Base-by-base conservation (phyloP, 37 sponge, comb jelly and placozoan genomes). In the Oscarella lobularis region DNA sequence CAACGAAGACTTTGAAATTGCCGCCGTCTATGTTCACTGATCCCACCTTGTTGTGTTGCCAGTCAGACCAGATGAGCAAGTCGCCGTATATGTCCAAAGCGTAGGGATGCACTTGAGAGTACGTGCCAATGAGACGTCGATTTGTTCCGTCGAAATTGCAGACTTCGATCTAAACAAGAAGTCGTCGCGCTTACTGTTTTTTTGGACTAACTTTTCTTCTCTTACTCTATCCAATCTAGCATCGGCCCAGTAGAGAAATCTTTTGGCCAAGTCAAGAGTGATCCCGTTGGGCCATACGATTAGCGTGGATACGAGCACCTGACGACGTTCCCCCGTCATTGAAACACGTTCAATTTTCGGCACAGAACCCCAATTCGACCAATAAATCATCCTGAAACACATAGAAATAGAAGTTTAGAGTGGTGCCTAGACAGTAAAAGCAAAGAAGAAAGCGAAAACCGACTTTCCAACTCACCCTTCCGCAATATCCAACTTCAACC, bases 301-400 rank as follows among this genome's bases (percentile, higher is more conserved):
- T 27, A 9, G 60, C 20, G 14, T 48, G 20, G 14, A 27, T 9
- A 48, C 60, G 9, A 48, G 60, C 9, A 20, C 20, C 60, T 48
- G 60, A 9, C 60, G 9, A 27, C 60, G 14, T 48, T 20, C 74
- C 1, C 95, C 95, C 35, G 87, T 90, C 39, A 94, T 41, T 33
- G 76, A 35, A 0, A 81, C 80, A 37, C 82, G 41, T 34, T 82
- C 79, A 6, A 94, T 90, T 74, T 77, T 77, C 3, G 91, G 82
- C 31, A 2, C 0, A 4, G 31, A 27, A 5, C 90, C 88, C 90
- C 88, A 89, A 68, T 89, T 88, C 4, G 88, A 72, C 90, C 90
- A 89, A 73, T 79, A 89, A 67, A 89, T 82, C 1, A 70, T n/a
- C 20, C 86, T 85, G 40, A n/a, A n/a, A 48, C 20, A 30, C 36